These are phyloP conservation scores for Galerucella pusilla DNA, from an alignment of 2,888 invertebrate species.

Conservation along the genomic window DNA sequence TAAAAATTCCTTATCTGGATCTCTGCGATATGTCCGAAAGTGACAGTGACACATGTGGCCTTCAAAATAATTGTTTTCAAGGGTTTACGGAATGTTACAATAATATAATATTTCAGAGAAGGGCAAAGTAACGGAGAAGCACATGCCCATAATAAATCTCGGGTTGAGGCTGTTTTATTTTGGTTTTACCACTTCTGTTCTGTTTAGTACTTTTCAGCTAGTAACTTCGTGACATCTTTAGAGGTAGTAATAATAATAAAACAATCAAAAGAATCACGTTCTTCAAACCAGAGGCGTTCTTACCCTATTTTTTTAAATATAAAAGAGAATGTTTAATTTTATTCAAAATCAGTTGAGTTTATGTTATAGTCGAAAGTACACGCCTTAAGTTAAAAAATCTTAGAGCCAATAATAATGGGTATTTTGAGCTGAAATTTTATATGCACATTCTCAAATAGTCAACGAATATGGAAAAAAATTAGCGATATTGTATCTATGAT, in stretches of 20 bases:
- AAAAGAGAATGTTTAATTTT: no score
- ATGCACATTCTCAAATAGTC: no score
- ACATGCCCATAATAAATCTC: constrained; percentile 31
- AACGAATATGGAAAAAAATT: no score
- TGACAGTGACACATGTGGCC: constrained; percentile 30
- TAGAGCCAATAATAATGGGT: no score
- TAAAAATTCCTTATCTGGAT: constrained; percentile 11
- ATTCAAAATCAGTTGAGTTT: no score
- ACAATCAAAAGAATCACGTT: constrained; percentile 1
- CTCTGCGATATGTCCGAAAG: constrained; percentile 11
- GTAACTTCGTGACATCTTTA: constrained; percentile 29
- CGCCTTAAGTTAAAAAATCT: no score
- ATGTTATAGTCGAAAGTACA: no score
- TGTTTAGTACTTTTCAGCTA: constrained; percentile 17
- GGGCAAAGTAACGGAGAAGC: constrained; percentile 18
- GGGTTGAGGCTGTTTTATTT: constrained; percentile 32
- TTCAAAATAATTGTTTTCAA: constrained; percentile 18
- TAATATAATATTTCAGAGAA: constrained; percentile 8
- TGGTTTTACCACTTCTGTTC: constrained; percentile 30
- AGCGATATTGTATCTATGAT: no score
- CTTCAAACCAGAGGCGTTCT: background rate
- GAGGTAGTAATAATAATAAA: constrained; percentile 26
- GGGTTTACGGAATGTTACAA: constrained; percentile 16
- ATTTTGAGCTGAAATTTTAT: no score
- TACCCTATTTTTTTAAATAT: no score